phyloP scores from a whole-genome alignment of 2,113 vertebrate species.

The Tetrao urogallus region DNA sequence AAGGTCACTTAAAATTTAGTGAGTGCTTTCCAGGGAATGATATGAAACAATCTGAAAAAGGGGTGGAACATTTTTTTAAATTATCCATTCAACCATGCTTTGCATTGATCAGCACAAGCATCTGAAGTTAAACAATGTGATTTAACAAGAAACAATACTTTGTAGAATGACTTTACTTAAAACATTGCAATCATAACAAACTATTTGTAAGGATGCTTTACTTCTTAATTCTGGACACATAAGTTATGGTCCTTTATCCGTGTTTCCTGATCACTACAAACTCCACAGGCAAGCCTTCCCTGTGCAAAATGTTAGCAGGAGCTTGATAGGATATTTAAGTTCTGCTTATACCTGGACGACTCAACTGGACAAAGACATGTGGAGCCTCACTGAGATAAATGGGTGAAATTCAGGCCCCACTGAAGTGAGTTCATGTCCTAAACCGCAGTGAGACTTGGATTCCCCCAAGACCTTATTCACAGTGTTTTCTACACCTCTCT shows the following conservation, averaged over 20 bases:
- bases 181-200: rapidly evolving
- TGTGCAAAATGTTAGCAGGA: not conserved
- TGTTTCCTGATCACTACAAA: not conserved
- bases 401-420: not conserved
- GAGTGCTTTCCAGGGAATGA: not conserved
- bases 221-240: not conserved
- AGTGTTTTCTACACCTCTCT: not conserved
- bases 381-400: not conserved
- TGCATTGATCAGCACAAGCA: not conserved
- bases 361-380: rapidly evolving
- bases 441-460: not conserved
- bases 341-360: not conserved
- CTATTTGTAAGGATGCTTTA: not conserved
- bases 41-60: not conserved
- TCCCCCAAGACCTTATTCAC: not conserved
- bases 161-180: not conserved
- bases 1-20: slow-evolving; percentile 13
- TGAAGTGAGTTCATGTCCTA: not conserved
- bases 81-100: not conserved
- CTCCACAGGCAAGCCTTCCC: not conserved
- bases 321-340: not conserved
- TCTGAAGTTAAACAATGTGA: not conserved
- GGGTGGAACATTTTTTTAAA: not conserved
- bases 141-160: not conserved
- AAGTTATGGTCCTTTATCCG: not conserved